Evolutionary conservation across 30 jellyfish, hydroid and myxozoan species (phyloP).

Genomic region (Aurelia aurita): DNA sequence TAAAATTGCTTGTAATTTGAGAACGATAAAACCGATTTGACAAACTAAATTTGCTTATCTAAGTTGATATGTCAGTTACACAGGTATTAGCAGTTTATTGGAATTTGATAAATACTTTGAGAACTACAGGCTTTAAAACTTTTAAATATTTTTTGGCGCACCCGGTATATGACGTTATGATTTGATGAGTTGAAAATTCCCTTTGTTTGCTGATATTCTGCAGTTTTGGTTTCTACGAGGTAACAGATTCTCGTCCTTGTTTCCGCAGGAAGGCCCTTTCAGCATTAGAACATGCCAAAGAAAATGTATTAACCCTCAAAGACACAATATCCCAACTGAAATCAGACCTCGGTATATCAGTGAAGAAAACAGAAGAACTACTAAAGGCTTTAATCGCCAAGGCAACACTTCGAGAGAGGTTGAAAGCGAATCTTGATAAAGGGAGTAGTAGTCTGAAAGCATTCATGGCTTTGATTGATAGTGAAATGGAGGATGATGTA

Average conservation of each 20-base stretch:
- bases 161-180: too few species aligned
- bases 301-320: conserved; percentile 47
- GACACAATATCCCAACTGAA: conserved; percentile 61
- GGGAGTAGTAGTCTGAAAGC: conserved; percentile 79
- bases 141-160: too few species aligned
- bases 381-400: conserved; percentile 60
- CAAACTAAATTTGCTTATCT: too few species aligned
- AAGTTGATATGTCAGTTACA: too few species aligned
- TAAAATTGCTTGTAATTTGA: too few species aligned
- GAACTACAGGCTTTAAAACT: too few species aligned
- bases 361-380: conserved; percentile 45
- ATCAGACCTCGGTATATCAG: conserved; percentile 56
- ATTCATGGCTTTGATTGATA: conserved; percentile 80
- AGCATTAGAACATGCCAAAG: conserved; percentile 56
- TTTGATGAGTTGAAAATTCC: too few species aligned
- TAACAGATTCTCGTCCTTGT: neutral
- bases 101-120: too few species aligned
- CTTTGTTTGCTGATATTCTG: too few species aligned
- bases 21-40: too few species aligned
- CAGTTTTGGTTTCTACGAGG: too few species aligned
- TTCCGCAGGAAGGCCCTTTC: conserved; percentile 60
- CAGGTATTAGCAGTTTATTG: too few species aligned
- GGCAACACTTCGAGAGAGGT: conserved; percentile 68
- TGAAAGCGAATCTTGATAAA: conserved; percentile 57
- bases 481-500: conserved; percentile 79